phyloP scores from a whole-genome alignment of 2,888 invertebrate genomes.

The Euphydryas editha region DNA sequence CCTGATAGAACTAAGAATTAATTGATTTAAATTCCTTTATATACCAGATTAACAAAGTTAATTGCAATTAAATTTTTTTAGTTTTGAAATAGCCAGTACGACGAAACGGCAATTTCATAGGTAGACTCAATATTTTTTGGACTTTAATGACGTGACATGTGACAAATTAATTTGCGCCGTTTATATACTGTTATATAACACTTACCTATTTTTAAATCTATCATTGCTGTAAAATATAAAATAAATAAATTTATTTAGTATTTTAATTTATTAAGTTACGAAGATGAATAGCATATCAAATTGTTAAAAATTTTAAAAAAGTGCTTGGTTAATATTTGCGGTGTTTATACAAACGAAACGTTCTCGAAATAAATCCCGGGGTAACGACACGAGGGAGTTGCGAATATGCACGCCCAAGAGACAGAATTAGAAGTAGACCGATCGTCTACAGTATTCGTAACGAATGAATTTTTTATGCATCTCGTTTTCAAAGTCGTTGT shows the following conservation, averaged over 20 bases:
- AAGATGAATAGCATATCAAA: no score
- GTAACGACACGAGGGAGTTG: constrained; percentile 31
- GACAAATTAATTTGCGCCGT: background rate
- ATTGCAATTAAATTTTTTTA: background rate
- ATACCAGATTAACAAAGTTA: no score
- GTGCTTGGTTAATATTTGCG: constrained; percentile 21
- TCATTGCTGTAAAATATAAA: no score
- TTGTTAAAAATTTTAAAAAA: no score
- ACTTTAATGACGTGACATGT: background rate
- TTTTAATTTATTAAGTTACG: no score
- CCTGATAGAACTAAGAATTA: no score
- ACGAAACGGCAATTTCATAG: no score
- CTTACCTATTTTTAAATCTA: no score
- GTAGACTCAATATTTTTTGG: background rate
- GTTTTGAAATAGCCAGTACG: background rate
- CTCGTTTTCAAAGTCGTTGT: background rate
- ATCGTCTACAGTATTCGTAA: constrained; percentile 14
- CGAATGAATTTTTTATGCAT: constrained; percentile 11
- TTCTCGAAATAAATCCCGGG: constrained; percentile 33
- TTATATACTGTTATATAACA: background rate
- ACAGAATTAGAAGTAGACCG: constrained; percentile 37
- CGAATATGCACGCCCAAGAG: constrained; percentile 10
- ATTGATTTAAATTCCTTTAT: no score
- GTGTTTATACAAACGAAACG: constrained; percentile 22
- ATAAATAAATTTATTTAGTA: no score